Conservation (phyloP, 2,113 vertebrate genomes). For the Solea senegalensis region DNA sequence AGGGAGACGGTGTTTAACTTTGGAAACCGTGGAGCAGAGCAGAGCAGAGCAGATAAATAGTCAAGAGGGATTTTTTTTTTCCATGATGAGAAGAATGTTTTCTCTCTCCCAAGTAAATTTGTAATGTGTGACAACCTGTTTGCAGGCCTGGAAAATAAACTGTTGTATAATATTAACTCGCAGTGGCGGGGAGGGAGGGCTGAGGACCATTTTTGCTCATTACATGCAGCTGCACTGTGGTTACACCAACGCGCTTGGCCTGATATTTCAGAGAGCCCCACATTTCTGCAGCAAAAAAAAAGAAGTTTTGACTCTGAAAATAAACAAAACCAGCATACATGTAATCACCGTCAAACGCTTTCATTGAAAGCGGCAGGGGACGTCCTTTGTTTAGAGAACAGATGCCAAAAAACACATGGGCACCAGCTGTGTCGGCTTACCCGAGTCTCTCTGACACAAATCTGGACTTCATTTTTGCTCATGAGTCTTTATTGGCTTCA, state of each 20-base stretch:
- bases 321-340: constrained; percentile 51
- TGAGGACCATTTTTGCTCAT: constrained; percentile 31
- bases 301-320: constrained; percentile 18
- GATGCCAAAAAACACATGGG: constrained; percentile 52
- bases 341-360: constrained; percentile 31
- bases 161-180: constrained; percentile 39
- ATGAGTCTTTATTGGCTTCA: constrained; percentile 54
- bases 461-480: constrained; percentile 54
- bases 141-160: constrained; percentile 33
- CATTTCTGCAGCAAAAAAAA: constrained; percentile 20
- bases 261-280: constrained; percentile 19
- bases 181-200: neutral
- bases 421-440: constrained; percentile 61
- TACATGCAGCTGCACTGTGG: constrained; percentile 33
- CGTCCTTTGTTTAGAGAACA: constrained; percentile 50
- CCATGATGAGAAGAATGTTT: constrained; percentile 46
- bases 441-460: constrained; percentile 27
- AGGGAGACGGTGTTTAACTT: constrained; percentile 42
- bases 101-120: constrained; percentile 26
- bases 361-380: constrained; percentile 39
- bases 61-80: constrained; percentile 35
- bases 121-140: constrained; percentile 47
- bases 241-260: constrained; percentile 15
- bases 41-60: constrained; percentile 22
- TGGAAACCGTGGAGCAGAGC: constrained; percentile 12